Conservation (phyloP, 2,113 vertebrate species). For the Dicentrarchus labrax region DNA sequence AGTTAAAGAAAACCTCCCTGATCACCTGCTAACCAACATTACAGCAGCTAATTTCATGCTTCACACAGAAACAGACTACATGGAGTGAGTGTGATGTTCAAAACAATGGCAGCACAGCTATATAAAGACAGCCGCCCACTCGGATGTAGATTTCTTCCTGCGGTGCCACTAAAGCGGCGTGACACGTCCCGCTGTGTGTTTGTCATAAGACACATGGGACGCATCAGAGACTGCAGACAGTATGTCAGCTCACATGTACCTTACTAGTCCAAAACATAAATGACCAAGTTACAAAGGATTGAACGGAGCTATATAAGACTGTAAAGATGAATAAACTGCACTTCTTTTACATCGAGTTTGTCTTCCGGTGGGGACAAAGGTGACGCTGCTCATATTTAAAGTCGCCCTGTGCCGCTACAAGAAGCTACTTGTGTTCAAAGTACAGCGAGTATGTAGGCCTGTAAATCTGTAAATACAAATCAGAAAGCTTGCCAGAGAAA, state of each 20-base stretch:
- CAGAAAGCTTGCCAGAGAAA: not conserved
- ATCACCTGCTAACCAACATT: not conserved
- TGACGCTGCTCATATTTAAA: not conserved
- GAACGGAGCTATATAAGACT: not conserved
- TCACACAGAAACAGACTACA: not conserved
- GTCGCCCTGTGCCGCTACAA: not conserved
- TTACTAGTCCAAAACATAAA: not conserved
- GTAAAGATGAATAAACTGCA: too few relatives aligned
- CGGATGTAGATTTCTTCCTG: not conserved
- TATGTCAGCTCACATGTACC: not conserved
- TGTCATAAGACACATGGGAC: slow-evolving; percentile 21
- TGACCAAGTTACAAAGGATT: not conserved
- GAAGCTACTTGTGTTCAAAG: not conserved
- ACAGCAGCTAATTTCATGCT: too few relatives aligned
- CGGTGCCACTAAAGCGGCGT: not conserved
- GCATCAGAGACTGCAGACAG: not conserved
- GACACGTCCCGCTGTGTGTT: not conserved
- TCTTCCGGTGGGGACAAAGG: not conserved
- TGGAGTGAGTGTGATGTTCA: not conserved
- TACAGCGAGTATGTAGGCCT: not conserved
- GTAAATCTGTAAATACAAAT: not conserved
- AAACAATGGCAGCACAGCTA: not conserved
- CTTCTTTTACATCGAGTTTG: not conserved
- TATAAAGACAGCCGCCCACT: not conserved
- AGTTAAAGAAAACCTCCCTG: not conserved